Evolutionary conservation across 1,140 invertebrate species (phyloP).

Genomic region (Drosophila kepulauana): DNA sequence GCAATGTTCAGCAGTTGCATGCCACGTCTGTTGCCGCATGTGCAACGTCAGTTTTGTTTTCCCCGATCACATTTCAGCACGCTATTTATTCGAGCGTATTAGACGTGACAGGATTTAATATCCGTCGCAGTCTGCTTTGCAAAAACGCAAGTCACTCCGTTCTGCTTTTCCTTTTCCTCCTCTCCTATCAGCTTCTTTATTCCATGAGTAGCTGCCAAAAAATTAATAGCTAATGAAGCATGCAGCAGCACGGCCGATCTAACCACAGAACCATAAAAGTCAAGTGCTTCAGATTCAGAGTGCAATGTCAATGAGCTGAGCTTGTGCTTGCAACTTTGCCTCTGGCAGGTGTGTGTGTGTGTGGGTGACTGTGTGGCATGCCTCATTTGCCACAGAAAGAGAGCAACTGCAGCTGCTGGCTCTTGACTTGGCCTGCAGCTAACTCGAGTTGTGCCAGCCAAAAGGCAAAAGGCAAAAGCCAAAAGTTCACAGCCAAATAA

Average conservation of each 20-base stretch:
- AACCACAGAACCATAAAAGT: constrained; percentile 62
- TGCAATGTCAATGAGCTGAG: constrained; percentile 17
- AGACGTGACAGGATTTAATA: constrained; percentile 54
- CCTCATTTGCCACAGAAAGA: constrained; percentile 61
- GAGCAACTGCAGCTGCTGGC: constrained; percentile 36
- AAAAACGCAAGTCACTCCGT: constrained; percentile 2
- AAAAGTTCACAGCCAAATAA: constrained; percentile 60
- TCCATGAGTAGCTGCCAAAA: not conserved
- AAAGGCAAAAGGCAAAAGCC: constrained; percentile 25
- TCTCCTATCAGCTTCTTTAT: too few relatives aligned
- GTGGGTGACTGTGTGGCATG: constrained; percentile 40
- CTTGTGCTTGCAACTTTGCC: constrained; percentile 15
- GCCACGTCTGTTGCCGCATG: not conserved
- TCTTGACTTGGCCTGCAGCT: constrained; percentile 28
- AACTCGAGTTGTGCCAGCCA: constrained; percentile 16
- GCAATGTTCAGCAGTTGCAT: not conserved
- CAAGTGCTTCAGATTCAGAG: constrained; percentile 45
- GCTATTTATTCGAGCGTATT: constrained; percentile 49
- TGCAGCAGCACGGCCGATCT: constrained; percentile 39
- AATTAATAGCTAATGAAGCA: constrained; percentile 79
- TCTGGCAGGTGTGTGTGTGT: constrained; percentile 2
- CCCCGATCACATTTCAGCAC: constrained; percentile 42
- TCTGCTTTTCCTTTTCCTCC: not conserved
- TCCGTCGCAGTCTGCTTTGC: constrained; percentile 9
- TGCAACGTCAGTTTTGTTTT: constrained; percentile 45